Conservation (phyloP, 2,113 vertebrate species). For the Paracanthobrama guichenoti region DNA sequence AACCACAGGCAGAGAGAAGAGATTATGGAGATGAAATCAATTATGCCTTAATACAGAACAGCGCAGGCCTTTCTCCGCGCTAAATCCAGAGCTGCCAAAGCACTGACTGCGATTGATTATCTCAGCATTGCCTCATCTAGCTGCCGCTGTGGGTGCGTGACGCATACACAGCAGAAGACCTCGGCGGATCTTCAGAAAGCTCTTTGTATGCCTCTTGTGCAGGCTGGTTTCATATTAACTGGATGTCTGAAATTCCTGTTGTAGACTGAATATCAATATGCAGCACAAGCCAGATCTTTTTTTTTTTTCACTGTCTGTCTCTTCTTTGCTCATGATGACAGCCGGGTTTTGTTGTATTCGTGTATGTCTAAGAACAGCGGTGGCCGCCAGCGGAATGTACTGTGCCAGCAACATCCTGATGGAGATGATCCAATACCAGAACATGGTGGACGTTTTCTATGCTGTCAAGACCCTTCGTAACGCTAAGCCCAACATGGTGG, state of each 20-base stretch:
- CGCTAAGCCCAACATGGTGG: slow-evolving; percentile 99
- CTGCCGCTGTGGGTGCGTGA: slow-evolving; percentile 47
- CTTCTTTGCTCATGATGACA: neutral
- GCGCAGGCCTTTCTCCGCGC: slow-evolving; percentile 67
- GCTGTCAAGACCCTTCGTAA: slow-evolving; percentile 96
- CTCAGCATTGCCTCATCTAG: slow-evolving; percentile 71
- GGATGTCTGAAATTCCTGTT: slow-evolving; percentile 16
- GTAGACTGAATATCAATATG: slow-evolving; percentile 23
- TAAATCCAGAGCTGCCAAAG: slow-evolving; percentile 72
- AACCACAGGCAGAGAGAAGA: slow-evolving; percentile 71
- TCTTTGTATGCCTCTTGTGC: slow-evolving; percentile 58
- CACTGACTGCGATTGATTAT: slow-evolving; percentile 77
- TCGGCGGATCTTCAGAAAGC: slow-evolving; percentile 53
- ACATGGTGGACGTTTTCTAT: slow-evolving; percentile 96
- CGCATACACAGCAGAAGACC: slow-evolving; percentile 32
- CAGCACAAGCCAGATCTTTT: neutral
- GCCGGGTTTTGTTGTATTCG: slow-evolving; percentile 8
- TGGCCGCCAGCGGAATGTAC: slow-evolving; percentile 91
- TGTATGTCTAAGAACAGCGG: slow-evolving; percentile 84
- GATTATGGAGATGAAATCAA: slow-evolving; percentile 82
- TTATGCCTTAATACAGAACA: slow-evolving; percentile 78
- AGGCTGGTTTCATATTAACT: slow-evolving; percentile 37
- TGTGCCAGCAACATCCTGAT: slow-evolving; percentile 92
- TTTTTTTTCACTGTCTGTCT: neutral
- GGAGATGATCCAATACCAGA: slow-evolving; percentile 97